Base-by-base conservation (phyloP, 2,113 vertebrate genomes). In the Catharus minimus region DNA sequence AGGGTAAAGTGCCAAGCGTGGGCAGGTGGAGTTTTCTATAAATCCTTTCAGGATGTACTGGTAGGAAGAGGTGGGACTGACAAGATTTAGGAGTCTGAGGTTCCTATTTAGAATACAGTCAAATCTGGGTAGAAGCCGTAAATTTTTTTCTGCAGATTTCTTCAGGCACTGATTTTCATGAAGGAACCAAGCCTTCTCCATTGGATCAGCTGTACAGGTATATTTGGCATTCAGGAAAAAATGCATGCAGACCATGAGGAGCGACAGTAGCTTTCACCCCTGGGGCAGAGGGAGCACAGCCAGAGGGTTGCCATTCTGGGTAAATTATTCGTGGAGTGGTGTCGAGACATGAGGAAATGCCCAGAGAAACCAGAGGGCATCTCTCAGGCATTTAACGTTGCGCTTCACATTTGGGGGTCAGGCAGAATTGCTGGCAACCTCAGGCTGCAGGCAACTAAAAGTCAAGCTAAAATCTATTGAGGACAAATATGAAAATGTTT, bases 1-100 rank as follows among this genome's bases (percentile, higher is more conserved):
- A 49, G 1, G 6, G 4, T 0, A 0, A 73, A 17, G 11, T 86
- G 33, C 23, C 21, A 62, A 33, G 6, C 2, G 0, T 33, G 27
- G 33, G 20, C 1, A 1, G n/a, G 20, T 1, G 12, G 43, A 68
- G 1, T 41, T 62, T 69, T 24, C 55, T 5, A 20, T 92, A 65
- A 69, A 86, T 77, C 30, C 8, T 64, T 91, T 52, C 26, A 75
- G n/a, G 23, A 36, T 67, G 27, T 24, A 23, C 23, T 73, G n/a
- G 8, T 0, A 1, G 43, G 50, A 62, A 82, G 39, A 36, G 20
- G 15, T 22, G 33, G 5, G 13, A 5, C 21, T 36, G 30, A 22
- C 22, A 26, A 32, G 24, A n/a, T 50, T 55, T 87, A n/a, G 41
- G 24, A 64, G 41, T 47, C 46, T 33, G 32, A 80, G 32, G 9